A percentile compares a stretch with the other conserved stretches of the same genome.
phyloP scores from a whole-genome alignment of 2,113 vertebrate genomes.

The Hystrix brachyura region DNA sequence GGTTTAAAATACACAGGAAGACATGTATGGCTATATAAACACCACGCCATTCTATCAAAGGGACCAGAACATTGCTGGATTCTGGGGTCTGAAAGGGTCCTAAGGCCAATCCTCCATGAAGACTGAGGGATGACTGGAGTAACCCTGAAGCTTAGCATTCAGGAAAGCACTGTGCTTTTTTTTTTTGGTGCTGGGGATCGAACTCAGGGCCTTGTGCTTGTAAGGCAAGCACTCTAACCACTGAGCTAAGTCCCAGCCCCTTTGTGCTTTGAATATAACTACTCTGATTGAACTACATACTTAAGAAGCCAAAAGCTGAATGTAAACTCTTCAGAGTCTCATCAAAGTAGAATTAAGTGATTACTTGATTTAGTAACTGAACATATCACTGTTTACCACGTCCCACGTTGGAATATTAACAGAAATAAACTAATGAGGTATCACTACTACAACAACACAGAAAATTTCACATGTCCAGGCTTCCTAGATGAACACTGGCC shows the following conservation, averaged over 20 bases:
- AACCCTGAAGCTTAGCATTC: background rate
- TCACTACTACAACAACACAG: background rate
- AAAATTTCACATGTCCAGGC: background rate
- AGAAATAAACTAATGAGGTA: background rate
- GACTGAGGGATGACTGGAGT: background rate
- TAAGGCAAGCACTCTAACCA: too few species aligned
- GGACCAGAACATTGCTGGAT: background rate
- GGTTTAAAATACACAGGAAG: background rate
- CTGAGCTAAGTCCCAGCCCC: too few species aligned
- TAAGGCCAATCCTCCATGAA: background rate
- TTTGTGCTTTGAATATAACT: background rate
- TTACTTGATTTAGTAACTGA: background rate
- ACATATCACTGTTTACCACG: background rate
- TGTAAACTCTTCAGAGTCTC: background rate
- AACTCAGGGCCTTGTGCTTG: too few species aligned
- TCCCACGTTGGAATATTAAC: background rate
- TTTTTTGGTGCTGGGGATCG: too few species aligned
- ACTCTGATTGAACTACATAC: background rate
- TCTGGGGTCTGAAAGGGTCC: background rate
- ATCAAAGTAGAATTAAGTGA: background rate
- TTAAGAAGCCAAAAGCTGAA: slow-evolving; percentile 16
- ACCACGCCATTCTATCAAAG: background rate
- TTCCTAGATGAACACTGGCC: background rate
- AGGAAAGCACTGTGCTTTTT: background rate
- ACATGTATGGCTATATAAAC: background rate